These are phyloP conservation scores for human (Homo sapiens) DNA, from an alignment of 2,113 vertebrate species.

Conservation along the genomic window DNA sequence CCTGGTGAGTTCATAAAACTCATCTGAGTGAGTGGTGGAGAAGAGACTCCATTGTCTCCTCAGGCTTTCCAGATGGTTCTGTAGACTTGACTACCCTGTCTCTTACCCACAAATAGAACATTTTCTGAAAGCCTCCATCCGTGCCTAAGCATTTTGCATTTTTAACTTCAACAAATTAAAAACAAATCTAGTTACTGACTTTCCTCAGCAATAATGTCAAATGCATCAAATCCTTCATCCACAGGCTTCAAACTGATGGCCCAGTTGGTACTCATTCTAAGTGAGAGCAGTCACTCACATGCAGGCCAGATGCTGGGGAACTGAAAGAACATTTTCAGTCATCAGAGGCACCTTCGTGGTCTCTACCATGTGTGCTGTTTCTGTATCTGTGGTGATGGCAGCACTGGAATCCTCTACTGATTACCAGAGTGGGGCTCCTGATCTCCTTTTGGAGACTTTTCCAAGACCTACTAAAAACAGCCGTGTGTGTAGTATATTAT, in stretches of 20 bases:
- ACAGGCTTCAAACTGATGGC: not conserved
- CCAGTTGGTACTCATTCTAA: not conserved
- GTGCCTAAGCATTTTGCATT: not conserved
- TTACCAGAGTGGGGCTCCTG: not conserved
- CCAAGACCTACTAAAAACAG: not conserved
- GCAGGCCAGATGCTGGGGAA: not conserved
- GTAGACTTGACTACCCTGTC: not conserved
- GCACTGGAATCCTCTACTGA: not conserved
- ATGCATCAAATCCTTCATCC: not conserved
- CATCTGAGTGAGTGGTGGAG: not conserved
- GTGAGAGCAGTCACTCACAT: constrained; percentile 30
- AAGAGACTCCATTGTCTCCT: not conserved
- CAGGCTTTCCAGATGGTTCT: not conserved
- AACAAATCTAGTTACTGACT: not conserved
- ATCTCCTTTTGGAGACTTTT: not conserved
- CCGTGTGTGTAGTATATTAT: not conserved
- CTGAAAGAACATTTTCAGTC: constrained; percentile 1
- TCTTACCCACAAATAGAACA: not conserved
- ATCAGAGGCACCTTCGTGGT: not conserved
- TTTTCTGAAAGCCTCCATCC: constrained; percentile 7
- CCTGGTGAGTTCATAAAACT: not conserved
- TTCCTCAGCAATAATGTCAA: not conserved
- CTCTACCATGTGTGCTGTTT: not conserved
- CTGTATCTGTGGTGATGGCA: not conserved
- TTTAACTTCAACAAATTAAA: constrained; percentile 1